Conservation (phyloP, 2,797 vertebrate genomes). For the Pelobates cultripes region DNA sequence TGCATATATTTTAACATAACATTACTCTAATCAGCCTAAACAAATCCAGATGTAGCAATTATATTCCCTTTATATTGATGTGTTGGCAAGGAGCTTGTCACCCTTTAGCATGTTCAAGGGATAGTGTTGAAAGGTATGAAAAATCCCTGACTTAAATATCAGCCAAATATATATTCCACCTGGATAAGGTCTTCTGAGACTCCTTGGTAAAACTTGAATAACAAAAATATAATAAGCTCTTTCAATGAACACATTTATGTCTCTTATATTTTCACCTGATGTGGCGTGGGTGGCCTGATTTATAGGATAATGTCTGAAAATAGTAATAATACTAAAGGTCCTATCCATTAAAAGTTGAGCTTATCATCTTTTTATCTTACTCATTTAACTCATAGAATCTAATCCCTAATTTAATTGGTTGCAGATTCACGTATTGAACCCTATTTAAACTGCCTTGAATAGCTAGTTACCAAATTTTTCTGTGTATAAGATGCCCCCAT, state of each 20-base stretch:
- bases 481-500: too few relatives aligned
- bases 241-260: neutral
- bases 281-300: neutral
- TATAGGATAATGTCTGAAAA: neutral
- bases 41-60: conserved; percentile 33
- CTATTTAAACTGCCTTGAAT: too few relatives aligned
- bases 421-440: too few relatives aligned
- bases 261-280: neutral
- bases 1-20: neutral
- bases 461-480: too few relatives aligned
- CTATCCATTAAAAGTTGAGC: too few relatives aligned
- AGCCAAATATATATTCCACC: conserved; percentile 27
- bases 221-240: conserved; percentile 17
- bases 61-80: neutral
- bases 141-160: conserved; percentile 30
- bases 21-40: conserved; percentile 1
- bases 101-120: conserved; percentile 11
- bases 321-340: too few relatives aligned
- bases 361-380: too few relatives aligned
- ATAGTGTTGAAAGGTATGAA: conserved; percentile 45
- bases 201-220: conserved; percentile 28
- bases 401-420: too few relatives aligned
- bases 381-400: too few relatives aligned
- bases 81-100: conserved; percentile 27
- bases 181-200: conserved; percentile 24